Percentiles rank a stretch among this genome's conserved stretches.
These are phyloP conservation scores for Heliconius melpomene DNA, from an alignment of 1,140 invertebrate species.

Conservation along the genomic window DNA sequence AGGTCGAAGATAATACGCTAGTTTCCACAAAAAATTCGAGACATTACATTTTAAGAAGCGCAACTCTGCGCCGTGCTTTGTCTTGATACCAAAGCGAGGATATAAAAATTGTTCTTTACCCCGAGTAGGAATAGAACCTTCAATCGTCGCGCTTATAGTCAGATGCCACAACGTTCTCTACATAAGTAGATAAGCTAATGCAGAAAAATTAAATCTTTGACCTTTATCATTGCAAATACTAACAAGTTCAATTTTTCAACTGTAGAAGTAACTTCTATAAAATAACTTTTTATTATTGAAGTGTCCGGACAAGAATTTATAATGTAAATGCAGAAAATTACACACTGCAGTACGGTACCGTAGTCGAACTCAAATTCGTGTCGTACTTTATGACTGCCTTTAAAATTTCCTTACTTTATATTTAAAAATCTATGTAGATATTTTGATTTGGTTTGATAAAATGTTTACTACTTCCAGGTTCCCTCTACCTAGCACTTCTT, in stretches of 20 bases:
- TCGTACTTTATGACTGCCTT: neutral
- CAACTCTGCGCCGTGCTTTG: no score
- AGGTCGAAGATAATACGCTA: no score
- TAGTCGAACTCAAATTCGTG: constrained; percentile 10
- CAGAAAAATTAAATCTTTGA: neutral
- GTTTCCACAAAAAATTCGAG: no score
- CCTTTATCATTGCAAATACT: neutral
- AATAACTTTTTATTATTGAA: constrained; percentile 8
- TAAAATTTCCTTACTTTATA: neutral
- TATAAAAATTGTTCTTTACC: no score
- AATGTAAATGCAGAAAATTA: constrained; percentile 15
- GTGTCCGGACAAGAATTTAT: constrained; percentile 14
- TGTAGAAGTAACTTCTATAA: neutral
- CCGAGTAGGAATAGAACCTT: no score
- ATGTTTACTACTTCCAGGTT: neutral
- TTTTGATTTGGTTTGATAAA: neutral
- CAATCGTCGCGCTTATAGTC: no score
- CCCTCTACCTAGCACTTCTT: neutral
- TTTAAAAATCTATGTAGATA: neutral
- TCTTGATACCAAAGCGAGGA: no score
- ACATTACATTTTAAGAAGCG: no score
- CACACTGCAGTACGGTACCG: constrained; percentile 4
- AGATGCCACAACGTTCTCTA: no score
- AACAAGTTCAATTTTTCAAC: neutral
- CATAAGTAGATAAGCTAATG: no score